A percentile compares a stretch with the other conserved stretches of the same genome.
Evolutionary conservation across 1,140 invertebrate genomes (phyloP).

Genomic region (Drosophila busckii): DNA sequence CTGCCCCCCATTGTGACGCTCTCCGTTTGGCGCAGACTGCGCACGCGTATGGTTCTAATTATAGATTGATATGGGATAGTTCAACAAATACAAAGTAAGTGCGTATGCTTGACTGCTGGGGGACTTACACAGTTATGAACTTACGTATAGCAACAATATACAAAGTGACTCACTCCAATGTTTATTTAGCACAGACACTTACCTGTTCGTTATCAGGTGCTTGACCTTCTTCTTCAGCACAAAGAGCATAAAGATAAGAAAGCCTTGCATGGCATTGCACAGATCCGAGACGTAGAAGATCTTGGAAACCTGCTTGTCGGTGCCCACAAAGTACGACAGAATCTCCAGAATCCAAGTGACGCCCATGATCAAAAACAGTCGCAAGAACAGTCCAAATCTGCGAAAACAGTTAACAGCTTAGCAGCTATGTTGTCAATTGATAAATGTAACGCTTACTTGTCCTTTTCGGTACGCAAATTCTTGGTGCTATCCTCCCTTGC

Average conservation of each 20-base stretch:
- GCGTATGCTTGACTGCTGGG: no score
- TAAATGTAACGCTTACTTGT: constrained; percentile 80
- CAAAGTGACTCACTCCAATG: no score
- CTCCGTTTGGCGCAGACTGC: constrained; percentile 69
- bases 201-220: constrained; percentile 80
- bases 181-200: constrained; percentile 22
- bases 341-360: constrained; percentile 87
- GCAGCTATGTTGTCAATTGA: constrained; percentile 7
- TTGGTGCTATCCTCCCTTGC: constrained; percentile 82
- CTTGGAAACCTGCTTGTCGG: constrained; percentile 64
- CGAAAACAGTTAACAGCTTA: constrained; percentile 13
- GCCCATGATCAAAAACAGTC: constrained; percentile 87
- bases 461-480: constrained; percentile 81
- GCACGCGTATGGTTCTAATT: constrained; percentile 62
- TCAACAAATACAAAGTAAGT: no score
- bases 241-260: constrained; percentile 83
- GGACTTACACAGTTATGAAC: constrained; percentile 31
- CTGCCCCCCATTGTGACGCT: constrained; percentile 48
- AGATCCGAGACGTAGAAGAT: constrained; percentile 81
- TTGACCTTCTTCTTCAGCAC: constrained; percentile 82
- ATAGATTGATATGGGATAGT: not conserved
- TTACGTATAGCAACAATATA: constrained; percentile 15
- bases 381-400: constrained; percentile 85
- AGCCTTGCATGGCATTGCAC: constrained; percentile 81
- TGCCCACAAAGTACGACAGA: constrained; percentile 81